A percentile compares a stretch with the other conserved stretches of the same genome.
These are phyloP conservation scores for Diorhabda carinulata DNA, from an alignment of 1,140 invertebrate species.

Conservation along the genomic window DNA sequence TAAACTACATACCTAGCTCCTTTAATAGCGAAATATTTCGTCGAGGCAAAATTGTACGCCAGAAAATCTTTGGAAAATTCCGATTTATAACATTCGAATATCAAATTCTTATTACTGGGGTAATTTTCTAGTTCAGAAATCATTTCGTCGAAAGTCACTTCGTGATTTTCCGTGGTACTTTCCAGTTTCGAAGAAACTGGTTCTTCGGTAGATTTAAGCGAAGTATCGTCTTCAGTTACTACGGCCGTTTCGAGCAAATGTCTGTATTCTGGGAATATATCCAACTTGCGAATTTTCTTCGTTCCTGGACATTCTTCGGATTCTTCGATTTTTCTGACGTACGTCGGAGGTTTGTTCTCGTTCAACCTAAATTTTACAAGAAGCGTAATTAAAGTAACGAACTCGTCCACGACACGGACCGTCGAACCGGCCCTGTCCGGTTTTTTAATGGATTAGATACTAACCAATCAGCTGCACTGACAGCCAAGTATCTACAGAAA, in stretches of 20 bases:
- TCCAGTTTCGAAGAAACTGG: too few relatives aligned
- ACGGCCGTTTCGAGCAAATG: conserved; percentile 19
- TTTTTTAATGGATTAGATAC: neutral
- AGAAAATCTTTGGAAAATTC: conserved; percentile 13
- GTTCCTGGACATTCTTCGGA: conserved; percentile 25
- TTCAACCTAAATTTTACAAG: neutral
- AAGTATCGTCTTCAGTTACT: neutral
- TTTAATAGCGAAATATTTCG: conserved; percentile 25
- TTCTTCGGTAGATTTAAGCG: too few relatives aligned
- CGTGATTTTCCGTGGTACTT: neutral
- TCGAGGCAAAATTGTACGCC: conserved; percentile 27
- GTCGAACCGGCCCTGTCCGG: too few relatives aligned
- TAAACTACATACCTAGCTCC: conserved; percentile 17
- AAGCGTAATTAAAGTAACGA: too few relatives aligned
- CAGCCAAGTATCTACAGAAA: conserved; percentile 31
- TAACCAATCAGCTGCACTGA: conserved; percentile 27
- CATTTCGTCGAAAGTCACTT: conserved; percentile 20
- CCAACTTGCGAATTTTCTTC: conserved; percentile 19
- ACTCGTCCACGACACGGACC: too few relatives aligned
- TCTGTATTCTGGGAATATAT: conserved; percentile 30
- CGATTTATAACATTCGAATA: conserved; percentile 18
- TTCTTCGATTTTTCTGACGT: conserved; percentile 11
- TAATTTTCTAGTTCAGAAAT: conserved; percentile 24
- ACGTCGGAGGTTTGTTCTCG: conserved; percentile 16
- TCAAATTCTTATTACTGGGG: conserved; percentile 16